Percentiles rank a stretch among this genome's conserved stretches.
Conservation (phyloP, 2,797 vertebrate genomes). For the Onychomys arenicola region DNA sequence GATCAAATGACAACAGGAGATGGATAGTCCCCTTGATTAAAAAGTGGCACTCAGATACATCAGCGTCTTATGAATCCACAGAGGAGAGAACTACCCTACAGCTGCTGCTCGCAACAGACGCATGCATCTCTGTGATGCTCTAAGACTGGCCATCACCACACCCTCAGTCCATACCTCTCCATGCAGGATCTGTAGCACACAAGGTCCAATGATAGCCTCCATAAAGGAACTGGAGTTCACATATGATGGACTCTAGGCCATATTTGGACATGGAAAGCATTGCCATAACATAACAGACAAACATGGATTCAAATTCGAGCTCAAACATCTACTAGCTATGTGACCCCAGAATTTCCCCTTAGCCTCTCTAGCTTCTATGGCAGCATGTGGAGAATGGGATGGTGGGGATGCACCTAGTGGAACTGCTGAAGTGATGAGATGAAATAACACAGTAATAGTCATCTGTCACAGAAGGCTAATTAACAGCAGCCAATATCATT, state of each 20-base stretch:
- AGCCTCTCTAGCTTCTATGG: background rate
- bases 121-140: background rate
- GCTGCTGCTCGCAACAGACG: background rate
- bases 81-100: background rate
- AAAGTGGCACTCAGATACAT: conserved; percentile 60
- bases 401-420: background rate
- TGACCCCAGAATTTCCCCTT: background rate
- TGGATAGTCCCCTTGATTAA: conserved; percentile 72
- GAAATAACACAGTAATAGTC: background rate
- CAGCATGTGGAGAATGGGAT: background rate
- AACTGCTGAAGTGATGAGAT: background rate
- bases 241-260: background rate
- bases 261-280: background rate
- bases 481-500: too few relatives aligned
- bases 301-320: background rate
- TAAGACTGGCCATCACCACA: background rate
- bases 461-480: background rate
- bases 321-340: background rate
- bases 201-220: background rate
- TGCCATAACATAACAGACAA: background rate
- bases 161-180: background rate
- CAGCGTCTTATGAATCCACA: background rate
- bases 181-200: background rate
- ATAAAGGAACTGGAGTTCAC: background rate
- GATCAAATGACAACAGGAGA: conserved; percentile 72